Evolutionary conservation across 2,113 vertebrate species (phyloP).

Genomic region (Vulpes lagopus): DNA sequence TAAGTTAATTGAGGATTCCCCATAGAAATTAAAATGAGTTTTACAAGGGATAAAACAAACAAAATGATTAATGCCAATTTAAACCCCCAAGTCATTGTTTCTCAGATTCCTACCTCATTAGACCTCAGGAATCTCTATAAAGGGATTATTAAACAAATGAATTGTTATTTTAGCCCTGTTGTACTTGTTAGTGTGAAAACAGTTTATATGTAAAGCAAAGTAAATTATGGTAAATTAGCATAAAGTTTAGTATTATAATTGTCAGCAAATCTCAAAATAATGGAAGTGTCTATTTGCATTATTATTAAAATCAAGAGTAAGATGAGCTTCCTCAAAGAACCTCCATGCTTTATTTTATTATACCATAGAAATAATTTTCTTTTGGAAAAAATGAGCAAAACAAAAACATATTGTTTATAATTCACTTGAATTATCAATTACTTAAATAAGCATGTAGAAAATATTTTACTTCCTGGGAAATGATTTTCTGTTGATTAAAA

Average conservation of each 20-base stretch:
- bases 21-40: constrained; percentile 28
- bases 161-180: constrained; percentile 20
- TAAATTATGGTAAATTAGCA: constrained; percentile 30
- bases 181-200: background rate
- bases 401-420: background rate
- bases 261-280: constrained; percentile 30
- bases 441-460: constrained; percentile 59
- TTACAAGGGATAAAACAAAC: background rate
- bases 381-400: constrained; percentile 19
- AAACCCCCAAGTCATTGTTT: constrained; percentile 29
- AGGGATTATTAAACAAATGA: constrained; percentile 49
- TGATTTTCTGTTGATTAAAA: constrained; percentile 68
- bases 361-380: background rate
- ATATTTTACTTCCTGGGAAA: constrained; percentile 64
- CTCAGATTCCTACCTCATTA: background rate
- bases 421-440: constrained; percentile 56
- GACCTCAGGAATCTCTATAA: background rate
- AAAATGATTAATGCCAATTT: background rate
- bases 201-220: constrained; percentile 55
- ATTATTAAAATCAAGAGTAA: constrained; percentile 46
- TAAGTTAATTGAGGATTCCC: constrained; percentile 1
- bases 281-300: background rate
- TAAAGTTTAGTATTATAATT: constrained; percentile 19
- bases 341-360: background rate
- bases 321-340: background rate